These are phyloP conservation scores for Vidua macroura DNA, from an alignment of 2,113 vertebrate species.

Conservation along the genomic window DNA sequence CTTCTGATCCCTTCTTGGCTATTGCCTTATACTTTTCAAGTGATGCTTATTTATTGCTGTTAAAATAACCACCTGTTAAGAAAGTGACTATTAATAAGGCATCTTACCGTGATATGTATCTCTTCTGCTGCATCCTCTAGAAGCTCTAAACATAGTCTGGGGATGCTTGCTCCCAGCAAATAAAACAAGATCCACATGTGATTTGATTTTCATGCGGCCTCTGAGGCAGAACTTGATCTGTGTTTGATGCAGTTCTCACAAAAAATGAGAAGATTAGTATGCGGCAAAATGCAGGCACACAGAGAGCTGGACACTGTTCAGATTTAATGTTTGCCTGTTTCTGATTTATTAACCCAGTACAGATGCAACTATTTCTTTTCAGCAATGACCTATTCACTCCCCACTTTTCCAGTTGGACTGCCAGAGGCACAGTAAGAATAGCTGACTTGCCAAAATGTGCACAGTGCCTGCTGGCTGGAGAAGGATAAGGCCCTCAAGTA, in stretches of 20 bases:
- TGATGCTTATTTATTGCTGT: background rate
- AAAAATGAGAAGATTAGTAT: slow-evolving; percentile 26
- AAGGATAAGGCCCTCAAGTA: background rate
- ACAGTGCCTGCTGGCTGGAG: background rate
- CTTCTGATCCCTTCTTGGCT: background rate
- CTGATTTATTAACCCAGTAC: slow-evolving; percentile 34
- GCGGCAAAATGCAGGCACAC: slow-evolving; percentile 3
- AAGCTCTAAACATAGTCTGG: background rate
- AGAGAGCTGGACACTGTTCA: slow-evolving; percentile 19
- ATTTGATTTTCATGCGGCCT: background rate
- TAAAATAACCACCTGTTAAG: background rate
- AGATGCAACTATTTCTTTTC: slow-evolving; percentile 34
- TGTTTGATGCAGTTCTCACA: background rate
- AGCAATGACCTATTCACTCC: background rate
- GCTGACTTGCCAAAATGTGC: background rate
- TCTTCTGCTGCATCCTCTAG: background rate
- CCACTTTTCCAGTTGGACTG: background rate
- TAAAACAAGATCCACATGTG: background rate
- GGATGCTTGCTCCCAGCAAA: background rate
- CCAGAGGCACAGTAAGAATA: background rate
- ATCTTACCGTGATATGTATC: background rate
- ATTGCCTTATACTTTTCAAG: background rate
- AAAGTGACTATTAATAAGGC: background rate
- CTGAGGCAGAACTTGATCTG: background rate
- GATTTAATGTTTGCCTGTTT: background rate